Base-by-base conservation (phyloP, 2,113 vertebrate genomes). In the Pelusios castaneus region DNA sequence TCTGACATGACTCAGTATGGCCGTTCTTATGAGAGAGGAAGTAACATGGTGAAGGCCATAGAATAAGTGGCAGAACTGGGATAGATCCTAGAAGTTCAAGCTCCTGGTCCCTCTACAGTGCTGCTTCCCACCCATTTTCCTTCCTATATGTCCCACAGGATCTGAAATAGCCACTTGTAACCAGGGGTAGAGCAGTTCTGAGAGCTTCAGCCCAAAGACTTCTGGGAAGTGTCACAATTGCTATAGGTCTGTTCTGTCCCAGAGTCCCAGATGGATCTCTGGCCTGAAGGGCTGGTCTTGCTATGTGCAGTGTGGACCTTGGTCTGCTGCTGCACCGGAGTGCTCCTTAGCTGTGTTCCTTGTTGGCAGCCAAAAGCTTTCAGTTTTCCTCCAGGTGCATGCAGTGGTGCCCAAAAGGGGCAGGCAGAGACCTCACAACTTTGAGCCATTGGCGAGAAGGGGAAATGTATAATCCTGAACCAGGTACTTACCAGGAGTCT, bases 31-130 rank as follows among this genome's bases (percentile, higher is more conserved):
- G 41, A 29, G 70, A 95, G 93, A 94, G 93, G 92, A 96, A 96
- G 82, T 95, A 67, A 91, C 80, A 91, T 92, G 90, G 75, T 24
- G 38, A 41, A 89, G 84, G 92, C 24, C 78, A 86, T 94, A 96
- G 95, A 95, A 79, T 52, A 91, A 96, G 94, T 94, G 89, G 47
- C 94, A 95, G 85, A 91, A 51, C 94, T 86, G 25, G 91, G 89
- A 89, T 27, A 60, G 92, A 41, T 92, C 85, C 56, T 75, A 94
- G 87, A 75, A 87, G 56, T 60, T 29, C 56, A 31, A 60, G 56
- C 92, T 91, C 83, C n/a, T 3, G 2, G 2, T 89, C 89, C 27
- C 84, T 43, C 51, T 76, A 94, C 51, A 38, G 86, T 11, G 2
- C 25, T 91, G 56, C 56, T 60, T 60, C 56, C 56, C 56, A 60